Evolutionary conservation across 2,113 vertebrate species (phyloP), one percentile per base, ranked within the genome.

Genomic region (Triplophysa siluroides): DNA sequence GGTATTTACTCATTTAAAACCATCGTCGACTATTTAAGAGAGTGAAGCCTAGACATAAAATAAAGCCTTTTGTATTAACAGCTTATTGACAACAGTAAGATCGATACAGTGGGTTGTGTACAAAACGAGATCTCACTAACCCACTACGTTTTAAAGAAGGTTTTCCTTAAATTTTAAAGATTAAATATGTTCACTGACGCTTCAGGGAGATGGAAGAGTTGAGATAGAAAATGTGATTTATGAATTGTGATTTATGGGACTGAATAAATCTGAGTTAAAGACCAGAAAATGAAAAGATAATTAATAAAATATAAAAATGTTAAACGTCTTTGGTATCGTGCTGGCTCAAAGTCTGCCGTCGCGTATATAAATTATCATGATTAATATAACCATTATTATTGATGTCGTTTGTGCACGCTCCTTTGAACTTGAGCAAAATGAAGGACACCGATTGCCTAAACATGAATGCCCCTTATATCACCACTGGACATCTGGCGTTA

Each of bases 1-100:
- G 54, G 65, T 76, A 62, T 79, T 83, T 65, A 65, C 47, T 50
- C 10, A 72, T 60, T 83, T 64, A 77, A 76, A 77, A 61, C 33
- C 60, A 77, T 60, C 7, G 16, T 50, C n/a, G 16, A 76, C 1
- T 0, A 3, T 45, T 76, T 19, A 41, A 29, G 60, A 26, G 14
- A 56, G 26, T 6, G 18, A 54, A 26, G 19, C 26, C 19, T 2
- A 56, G 19, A 58, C 19, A 58, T 58, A 21, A 58, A 21, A 58
- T 21, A 21, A n/a, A 45, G 43, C 19, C 4, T 45, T 67, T 68
- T 45, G n/a, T 47, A 21, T 2, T 72, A 58, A 58, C 38, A 1
- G 12, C 52, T 73, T 58, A 13, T 73, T 73, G n/a, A 60, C 8
- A 41, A 33, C 6, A 21, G 19, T 21, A 41, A 19, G 12, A 72